Conservation (phyloP, 1,140 invertebrate species). For the Bombus picipes region DNA sequence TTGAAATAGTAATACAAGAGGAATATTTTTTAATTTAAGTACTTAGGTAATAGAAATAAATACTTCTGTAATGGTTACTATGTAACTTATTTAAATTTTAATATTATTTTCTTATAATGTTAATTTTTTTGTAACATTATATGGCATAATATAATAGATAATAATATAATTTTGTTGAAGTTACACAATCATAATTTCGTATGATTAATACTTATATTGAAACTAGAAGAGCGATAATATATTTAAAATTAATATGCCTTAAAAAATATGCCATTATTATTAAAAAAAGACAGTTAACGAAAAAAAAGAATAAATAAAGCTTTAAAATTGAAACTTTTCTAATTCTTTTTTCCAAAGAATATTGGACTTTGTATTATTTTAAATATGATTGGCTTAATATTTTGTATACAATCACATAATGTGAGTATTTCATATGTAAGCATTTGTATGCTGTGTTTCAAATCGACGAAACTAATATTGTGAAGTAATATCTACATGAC, state of each 20-base stretch:
- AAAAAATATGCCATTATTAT: conserved; percentile 21
- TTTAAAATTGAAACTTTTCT: background rate
- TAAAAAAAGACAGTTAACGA: background rate
- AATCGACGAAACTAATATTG: conserved; percentile 30
- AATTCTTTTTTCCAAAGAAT: conserved; percentile 2
- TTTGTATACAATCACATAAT: conserved; percentile 52
- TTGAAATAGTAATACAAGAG: conserved; percentile 3
- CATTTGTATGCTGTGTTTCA: conserved; percentile 32
- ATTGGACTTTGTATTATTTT: background rate
- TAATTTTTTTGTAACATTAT: background rate
- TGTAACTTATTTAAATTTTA: conserved; percentile 41
- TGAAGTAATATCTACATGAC: conserved; percentile 42
- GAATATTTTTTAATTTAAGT: conserved; percentile 27
- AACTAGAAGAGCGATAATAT: conserved; percentile 38
- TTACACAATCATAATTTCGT: background rate
- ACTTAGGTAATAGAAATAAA: conserved; percentile 26
- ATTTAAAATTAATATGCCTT: conserved; percentile 38
- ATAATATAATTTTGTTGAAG: background rate
- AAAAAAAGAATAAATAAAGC: background rate
- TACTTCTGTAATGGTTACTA: conserved; percentile 22
- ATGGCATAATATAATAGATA: background rate
- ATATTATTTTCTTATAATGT: conserved; percentile 11
- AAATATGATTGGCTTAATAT: conserved; percentile 3
- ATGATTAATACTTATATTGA: conserved; percentile 23
- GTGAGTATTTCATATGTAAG: conserved; percentile 42